These are phyloP conservation scores for Smutsia gigantea DNA, from an alignment of 2,797 vertebrate species.

Conservation along the genomic window DNA sequence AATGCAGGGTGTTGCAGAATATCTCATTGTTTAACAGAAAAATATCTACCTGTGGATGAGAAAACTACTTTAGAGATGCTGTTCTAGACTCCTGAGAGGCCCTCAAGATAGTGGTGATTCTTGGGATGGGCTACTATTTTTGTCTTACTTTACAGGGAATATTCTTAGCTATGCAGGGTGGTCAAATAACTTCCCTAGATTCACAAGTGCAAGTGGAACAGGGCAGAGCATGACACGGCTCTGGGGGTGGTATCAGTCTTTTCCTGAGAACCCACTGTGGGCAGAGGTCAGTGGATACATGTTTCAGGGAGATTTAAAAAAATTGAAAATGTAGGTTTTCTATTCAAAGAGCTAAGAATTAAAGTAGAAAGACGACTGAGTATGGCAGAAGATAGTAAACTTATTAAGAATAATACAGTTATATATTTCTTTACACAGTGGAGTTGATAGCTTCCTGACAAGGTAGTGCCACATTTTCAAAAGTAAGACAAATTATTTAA, in stretches of 20 bases:
- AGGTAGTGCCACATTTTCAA: not conserved
- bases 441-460: not conserved
- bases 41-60: not conserved
- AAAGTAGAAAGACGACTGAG: not conserved
- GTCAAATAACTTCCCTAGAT: not conserved
- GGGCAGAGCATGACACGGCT: not conserved
- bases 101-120: not conserved
- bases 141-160: not conserved
- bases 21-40: not conserved
- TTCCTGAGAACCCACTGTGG: not conserved
- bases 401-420: not conserved
- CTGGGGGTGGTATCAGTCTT: not conserved
- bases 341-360: not conserved
- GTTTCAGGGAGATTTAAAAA: not conserved
- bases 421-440: not conserved
- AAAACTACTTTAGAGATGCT: not conserved
- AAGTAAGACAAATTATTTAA: not conserved
- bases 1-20: not conserved
- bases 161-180: not conserved
- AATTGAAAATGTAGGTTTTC: not conserved
- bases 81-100: not conserved
- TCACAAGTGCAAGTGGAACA: not conserved
- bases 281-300: not conserved
- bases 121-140: not conserved
- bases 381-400: not conserved